A percentile compares a stretch with the other conserved stretches of the same genome.
These are phyloP conservation scores for Spinus olivaceus DNA, from an alignment of 2,797 vertebrate genomes.

Conservation along the genomic window DNA sequence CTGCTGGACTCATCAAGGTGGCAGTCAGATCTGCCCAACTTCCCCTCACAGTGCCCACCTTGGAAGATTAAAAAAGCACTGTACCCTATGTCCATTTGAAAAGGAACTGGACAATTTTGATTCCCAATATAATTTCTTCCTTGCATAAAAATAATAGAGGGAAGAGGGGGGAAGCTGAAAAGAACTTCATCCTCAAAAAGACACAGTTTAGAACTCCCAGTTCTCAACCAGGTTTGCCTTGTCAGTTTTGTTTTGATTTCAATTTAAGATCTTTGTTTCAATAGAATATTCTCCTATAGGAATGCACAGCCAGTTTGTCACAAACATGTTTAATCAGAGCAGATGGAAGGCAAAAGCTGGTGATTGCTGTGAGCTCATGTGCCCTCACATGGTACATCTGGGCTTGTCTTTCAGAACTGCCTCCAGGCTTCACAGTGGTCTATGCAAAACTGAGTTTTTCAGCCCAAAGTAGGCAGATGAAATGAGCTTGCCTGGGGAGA, in stretches of 20 bases:
- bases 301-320: background rate
- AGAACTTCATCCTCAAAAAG: background rate
- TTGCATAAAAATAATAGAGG: background rate
- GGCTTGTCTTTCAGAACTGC: background rate
- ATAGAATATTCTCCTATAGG: background rate
- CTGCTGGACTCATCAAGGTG: background rate
- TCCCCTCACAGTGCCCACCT: background rate
- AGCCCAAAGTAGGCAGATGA: background rate
- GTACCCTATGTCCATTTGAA: background rate
- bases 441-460: background rate
- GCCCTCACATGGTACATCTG: background rate
- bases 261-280: background rate
- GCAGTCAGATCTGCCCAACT: background rate
- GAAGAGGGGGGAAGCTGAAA: background rate
- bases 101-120: background rate
- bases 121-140: background rate
- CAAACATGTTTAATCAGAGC: background rate
- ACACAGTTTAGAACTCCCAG: background rate
- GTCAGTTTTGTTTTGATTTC: background rate
- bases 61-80: background rate
- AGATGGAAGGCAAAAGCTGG: conserved; percentile 24
- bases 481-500: background rate
- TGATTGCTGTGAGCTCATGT: background rate
- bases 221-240: background rate
- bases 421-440: background rate